A percentile compares a stretch with the other conserved stretches of the same genome.
phyloP scores from a whole-genome alignment of 2,888 invertebrate species.

The Actias luna region DNA sequence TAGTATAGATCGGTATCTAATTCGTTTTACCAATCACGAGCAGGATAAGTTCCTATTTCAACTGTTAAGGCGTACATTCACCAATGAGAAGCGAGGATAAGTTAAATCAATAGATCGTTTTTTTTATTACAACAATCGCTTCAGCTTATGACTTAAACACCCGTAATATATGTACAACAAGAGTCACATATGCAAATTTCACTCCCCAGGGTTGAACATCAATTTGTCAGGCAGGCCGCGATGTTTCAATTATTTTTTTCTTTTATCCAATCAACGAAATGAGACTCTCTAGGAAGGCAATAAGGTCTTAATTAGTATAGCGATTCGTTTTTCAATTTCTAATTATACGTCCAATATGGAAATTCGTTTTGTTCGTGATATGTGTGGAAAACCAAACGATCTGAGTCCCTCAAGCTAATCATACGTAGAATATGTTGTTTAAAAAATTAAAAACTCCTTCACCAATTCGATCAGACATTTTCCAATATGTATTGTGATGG shows the following conservation, averaged over 20 bases:
- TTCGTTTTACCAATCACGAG: too few species aligned
- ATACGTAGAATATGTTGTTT: too few species aligned
- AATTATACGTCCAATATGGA: not conserved
- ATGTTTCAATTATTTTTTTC: conserved; percentile 37
- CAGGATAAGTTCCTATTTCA: too few species aligned
- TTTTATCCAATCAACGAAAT: conserved; percentile 12
- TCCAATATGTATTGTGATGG: too few species aligned
- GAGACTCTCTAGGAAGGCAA: not conserved
- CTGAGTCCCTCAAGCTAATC: too few species aligned
- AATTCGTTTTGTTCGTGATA: not conserved
- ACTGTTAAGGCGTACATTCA: too few species aligned
- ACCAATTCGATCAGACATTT: too few species aligned
- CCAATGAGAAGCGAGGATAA: too few species aligned
- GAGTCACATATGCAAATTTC: conserved; percentile 65
- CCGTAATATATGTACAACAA: conserved; percentile 37
- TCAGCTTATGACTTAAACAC: conserved; percentile 21
- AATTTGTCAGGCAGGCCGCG: conserved; percentile 61
- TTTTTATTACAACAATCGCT: conserved; percentile 19
- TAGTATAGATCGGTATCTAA: too few species aligned
- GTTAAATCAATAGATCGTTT: too few species aligned
- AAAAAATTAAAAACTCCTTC: too few species aligned
- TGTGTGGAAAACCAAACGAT: too few species aligned
- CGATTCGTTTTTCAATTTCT: not conserved
- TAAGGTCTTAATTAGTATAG: conserved; percentile 4
- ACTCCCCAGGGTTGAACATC: conserved; percentile 57